These are phyloP conservation scores for Biston stratarius DNA, from an alignment of 2,888 invertebrate genomes.

Conservation along the genomic window DNA sequence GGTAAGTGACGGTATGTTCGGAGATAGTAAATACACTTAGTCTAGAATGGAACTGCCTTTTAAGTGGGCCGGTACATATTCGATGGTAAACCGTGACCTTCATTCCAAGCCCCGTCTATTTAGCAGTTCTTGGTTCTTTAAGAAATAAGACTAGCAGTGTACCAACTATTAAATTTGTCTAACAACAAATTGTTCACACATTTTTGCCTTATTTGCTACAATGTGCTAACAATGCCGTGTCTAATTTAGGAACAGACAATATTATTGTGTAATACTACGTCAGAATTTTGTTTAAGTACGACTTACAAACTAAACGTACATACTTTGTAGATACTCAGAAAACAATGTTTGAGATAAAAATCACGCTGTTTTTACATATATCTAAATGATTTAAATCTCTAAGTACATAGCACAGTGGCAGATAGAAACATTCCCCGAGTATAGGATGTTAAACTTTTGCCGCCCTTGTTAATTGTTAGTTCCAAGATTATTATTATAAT, in stretches of 20 bases:
- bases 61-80: no score
- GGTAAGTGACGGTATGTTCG: no score
- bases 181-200: slow-evolving; percentile 2
- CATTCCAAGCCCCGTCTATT: no score
- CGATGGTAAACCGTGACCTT: no score
- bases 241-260: slow-evolving; percentile 16
- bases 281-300: background rate
- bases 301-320: background rate
- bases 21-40: no score
- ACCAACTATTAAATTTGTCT: background rate
- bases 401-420: no score
- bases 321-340: background rate
- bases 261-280: background rate
- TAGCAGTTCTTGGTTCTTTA: no score
- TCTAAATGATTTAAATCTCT: slow-evolving; percentile 1
- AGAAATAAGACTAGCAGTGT: background rate
- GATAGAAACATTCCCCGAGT: no score
- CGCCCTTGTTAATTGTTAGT: no score
- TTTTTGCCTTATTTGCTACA: slow-evolving; percentile 8
- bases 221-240: background rate
- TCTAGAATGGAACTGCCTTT: no score
- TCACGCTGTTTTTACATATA: background rate
- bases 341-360: slow-evolving; percentile 5
- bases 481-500: no score
- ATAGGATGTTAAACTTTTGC: no score